Percentiles rank a stretch among this genome's conserved stretches.
Conservation (phyloP, 2,797 vertebrate genomes). For the Acanthopagrus latus region DNA sequence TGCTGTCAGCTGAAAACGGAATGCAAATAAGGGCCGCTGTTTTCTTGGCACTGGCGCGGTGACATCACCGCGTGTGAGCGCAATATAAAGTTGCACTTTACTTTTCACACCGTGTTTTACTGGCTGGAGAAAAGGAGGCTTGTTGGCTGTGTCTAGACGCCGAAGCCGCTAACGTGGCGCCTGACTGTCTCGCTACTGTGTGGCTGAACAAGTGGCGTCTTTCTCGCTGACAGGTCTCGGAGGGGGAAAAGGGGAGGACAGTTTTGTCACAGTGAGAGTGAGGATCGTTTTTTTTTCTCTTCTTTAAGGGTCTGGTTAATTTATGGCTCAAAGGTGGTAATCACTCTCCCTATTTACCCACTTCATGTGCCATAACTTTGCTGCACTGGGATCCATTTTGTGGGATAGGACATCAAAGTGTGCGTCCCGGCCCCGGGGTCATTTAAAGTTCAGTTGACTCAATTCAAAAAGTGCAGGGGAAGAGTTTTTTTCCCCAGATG, state of each 20-base stretch:
- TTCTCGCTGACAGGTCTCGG: slow-evolving; percentile 60
- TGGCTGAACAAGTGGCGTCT: slow-evolving; percentile 58
- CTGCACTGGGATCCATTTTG: neutral
- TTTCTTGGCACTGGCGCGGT: slow-evolving; percentile 61
- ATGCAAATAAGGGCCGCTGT: slow-evolving; percentile 65
- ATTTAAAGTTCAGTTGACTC: slow-evolving; percentile 40
- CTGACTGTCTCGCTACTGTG: slow-evolving; percentile 73
- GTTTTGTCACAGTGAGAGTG: slow-evolving; percentile 47
- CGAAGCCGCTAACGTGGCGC: slow-evolving; percentile 64
- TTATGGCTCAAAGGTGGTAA: slow-evolving; percentile 5
- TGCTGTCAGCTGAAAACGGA: slow-evolving; percentile 58
- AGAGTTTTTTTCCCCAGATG: neutral
- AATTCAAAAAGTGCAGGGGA: slow-evolving; percentile 33
- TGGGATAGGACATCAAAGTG: slow-evolving; percentile 9
- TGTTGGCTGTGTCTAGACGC: slow-evolving; percentile 63
- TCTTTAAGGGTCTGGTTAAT: slow-evolving; percentile 14
- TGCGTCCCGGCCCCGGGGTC: slow-evolving; percentile 22
- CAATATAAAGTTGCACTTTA: slow-evolving; percentile 86
- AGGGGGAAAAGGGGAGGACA: slow-evolving; percentile 27
- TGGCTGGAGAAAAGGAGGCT: slow-evolving; percentile 46
- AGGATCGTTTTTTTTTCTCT: neutral
- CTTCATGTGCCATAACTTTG: slow-evolving; percentile 14
- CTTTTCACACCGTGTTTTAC: slow-evolving; percentile 78
- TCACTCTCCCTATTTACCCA: slow-evolving; percentile 19
- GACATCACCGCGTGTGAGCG: slow-evolving; percentile 78